phyloP scores from a whole-genome alignment of 2,888 invertebrate species.

The Hydriomena furcata region DNA sequence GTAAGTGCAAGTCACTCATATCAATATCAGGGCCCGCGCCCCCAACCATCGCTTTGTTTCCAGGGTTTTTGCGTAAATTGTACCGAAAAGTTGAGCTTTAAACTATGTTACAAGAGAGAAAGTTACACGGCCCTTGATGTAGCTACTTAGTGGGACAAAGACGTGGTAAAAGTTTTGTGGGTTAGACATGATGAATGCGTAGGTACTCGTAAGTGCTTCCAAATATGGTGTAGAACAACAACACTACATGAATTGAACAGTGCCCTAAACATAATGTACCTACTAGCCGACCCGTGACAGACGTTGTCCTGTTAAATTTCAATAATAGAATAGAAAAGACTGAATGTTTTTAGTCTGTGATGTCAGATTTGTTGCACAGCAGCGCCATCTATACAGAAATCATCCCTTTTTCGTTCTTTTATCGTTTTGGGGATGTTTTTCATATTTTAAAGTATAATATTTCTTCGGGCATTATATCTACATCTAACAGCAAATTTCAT shows the following conservation, averaged over 20 bases:
- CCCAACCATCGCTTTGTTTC: constrained; percentile 62
- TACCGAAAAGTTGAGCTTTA: constrained; percentile 35
- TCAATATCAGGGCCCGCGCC: constrained; percentile 71
- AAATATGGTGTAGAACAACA: neutral
- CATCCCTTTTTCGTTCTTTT: too few relatives aligned
- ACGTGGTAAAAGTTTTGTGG: constrained; percentile 10
- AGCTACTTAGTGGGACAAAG: constrained; percentile 22
- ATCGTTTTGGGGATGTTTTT: too few relatives aligned
- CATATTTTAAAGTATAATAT: too few relatives aligned
- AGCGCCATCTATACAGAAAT: too few relatives aligned
- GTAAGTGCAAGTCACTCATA: constrained; percentile 82
- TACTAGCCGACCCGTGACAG: too few relatives aligned
- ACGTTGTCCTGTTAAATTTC: too few relatives aligned
- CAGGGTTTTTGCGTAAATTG: constrained; percentile 67
- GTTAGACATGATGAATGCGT: neutral
- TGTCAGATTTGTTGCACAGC: too few relatives aligned
- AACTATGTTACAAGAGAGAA: constrained; percentile 29
- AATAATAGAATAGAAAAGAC: too few relatives aligned
- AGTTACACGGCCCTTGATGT: constrained; percentile 28
- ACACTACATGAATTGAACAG: neutral
- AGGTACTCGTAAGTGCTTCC: neutral
- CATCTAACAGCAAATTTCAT: too few relatives aligned
- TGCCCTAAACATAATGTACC: too few relatives aligned
- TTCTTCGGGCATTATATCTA: too few relatives aligned
- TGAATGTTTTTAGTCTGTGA: too few relatives aligned